These are phyloP conservation scores for Phocides pigmalion DNA, from an alignment of 1,140 invertebrate species.

Conservation along the genomic window DNA sequence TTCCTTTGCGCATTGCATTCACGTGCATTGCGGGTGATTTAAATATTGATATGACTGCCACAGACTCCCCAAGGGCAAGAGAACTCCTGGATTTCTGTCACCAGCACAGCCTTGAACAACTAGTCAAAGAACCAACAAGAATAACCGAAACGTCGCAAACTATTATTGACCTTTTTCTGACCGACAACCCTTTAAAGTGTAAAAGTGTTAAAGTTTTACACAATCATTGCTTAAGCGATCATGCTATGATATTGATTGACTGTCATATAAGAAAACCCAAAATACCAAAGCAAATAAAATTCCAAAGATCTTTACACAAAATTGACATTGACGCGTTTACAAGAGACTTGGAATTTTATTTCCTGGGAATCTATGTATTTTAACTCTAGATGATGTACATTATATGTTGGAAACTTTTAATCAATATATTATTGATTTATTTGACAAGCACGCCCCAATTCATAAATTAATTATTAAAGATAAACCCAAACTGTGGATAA, in stretches of 20 bases:
- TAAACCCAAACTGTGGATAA: too few species aligned
- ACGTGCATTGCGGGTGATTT: neutral
- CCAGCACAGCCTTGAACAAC: neutral
- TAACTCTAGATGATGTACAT: too few species aligned
- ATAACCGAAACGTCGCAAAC: neutral
- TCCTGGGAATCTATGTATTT: too few species aligned
- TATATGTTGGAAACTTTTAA: too few species aligned
- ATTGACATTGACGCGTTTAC: too few species aligned
- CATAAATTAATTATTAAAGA: too few species aligned
- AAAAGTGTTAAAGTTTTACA: neutral
- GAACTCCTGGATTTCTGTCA: conserved; percentile 5
- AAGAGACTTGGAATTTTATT: too few species aligned
- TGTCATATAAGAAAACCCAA: too few species aligned
- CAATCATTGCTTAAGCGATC: neutral
- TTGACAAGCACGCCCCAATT: too few species aligned
- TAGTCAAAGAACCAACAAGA: conserved; percentile 1
- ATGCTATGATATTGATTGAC: neutral
- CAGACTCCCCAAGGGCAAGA: neutral
- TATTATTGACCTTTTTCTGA: neutral
- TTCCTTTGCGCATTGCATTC: neutral
- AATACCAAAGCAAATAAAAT: too few species aligned
- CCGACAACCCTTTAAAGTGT: neutral
- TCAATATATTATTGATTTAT: too few species aligned
- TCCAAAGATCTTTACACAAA: too few species aligned
- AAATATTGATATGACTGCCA: neutral